A percentile compares a stretch with the other conserved stretches of the same genome.
Evolutionary conservation across 2,797 vertebrate species (phyloP).

Genomic region (Prionace glauca): DNA sequence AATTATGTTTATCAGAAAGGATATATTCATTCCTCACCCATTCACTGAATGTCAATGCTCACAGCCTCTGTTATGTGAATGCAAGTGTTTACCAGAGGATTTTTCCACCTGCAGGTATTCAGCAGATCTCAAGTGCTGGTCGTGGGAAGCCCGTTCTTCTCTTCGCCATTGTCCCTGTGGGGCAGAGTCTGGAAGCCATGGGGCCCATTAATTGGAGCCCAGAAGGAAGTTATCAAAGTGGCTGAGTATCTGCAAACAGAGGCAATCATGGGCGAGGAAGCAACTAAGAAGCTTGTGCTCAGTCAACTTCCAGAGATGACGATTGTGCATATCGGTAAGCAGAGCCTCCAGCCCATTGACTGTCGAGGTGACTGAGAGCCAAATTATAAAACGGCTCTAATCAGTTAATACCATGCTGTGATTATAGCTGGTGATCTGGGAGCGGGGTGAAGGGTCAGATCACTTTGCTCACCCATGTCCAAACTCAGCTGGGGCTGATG

Average conservation of each 20-base stretch:
- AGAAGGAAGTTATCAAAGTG: conserved; percentile 30
- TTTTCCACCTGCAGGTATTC: neutral
- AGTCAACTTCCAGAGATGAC: neutral
- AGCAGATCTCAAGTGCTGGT: neutral
- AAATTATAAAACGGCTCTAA: neutral
- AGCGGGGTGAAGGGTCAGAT: neutral
- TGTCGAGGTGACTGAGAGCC: neutral
- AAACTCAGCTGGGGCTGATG: neutral
- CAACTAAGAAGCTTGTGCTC: conserved; percentile 9
- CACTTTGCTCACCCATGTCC: neutral
- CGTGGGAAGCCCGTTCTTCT: conserved; percentile 19
- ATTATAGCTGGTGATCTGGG: neutral
- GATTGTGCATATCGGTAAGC: conserved; percentile 18
- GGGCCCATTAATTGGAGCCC: conserved; percentile 5
- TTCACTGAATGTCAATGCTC: neutral
- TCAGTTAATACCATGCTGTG: neutral
- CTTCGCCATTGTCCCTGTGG: neutral
- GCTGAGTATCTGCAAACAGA: conserved; percentile 34
- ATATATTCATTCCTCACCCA: neutral
- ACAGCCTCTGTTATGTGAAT: neutral
- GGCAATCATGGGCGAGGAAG: conserved; percentile 14
- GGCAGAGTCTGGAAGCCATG: conserved; percentile 24
- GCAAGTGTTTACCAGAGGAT: neutral
- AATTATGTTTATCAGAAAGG: neutral
- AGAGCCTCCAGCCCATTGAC: neutral